phyloP scores from a whole-genome alignment of 2,113 vertebrate genomes.

The Callipepla californica region DNA sequence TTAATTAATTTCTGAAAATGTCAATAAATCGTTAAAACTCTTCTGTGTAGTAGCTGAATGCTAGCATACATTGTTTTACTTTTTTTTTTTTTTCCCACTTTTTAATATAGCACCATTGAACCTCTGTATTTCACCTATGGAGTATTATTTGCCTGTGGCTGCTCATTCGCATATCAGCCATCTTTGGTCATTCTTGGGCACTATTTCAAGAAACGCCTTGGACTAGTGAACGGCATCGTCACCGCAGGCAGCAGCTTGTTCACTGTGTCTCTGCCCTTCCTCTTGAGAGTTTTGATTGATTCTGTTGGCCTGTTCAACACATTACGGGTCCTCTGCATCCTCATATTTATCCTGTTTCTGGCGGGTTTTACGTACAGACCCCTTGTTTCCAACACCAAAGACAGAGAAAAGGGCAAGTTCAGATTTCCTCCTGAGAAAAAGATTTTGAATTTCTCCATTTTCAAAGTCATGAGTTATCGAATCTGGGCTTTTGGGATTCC shows the following conservation, averaged over 20 bases:
- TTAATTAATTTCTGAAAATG: neutral
- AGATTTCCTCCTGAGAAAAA: conserved; percentile 73
- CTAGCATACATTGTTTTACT: neutral
- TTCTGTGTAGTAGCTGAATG: neutral
- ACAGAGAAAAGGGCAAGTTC: conserved; percentile 64
- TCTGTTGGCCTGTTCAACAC: conserved; percentile 80
- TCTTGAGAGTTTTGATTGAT: conserved; percentile 78
- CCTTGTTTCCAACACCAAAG: conserved; percentile 70
- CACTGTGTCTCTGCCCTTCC: conserved; percentile 89
- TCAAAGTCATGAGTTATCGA: conserved; percentile 89
- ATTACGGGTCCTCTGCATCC: conserved; percentile 85
- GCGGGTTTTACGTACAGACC: conserved; percentile 92
- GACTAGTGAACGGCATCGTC: conserved; percentile 95
- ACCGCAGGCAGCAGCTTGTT: conserved; percentile 95
- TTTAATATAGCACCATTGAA: conserved; percentile 84
- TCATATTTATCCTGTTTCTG: conserved; percentile 91
- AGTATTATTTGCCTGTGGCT: conserved; percentile 93
- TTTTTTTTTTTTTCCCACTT: neutral
- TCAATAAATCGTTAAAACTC: neutral
- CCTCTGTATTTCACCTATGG: conserved; percentile 96
- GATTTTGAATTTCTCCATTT: conserved; percentile 91
- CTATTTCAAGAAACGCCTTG: conserved; percentile 96
- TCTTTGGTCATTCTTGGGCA: conserved; percentile 96
- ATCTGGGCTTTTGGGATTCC: conserved; percentile 96
- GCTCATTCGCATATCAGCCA: conserved; percentile 96